These are phyloP conservation scores for Oxyruncus cristatus DNA, from an alignment of 2,113 vertebrate species.

Conservation along the genomic window DNA sequence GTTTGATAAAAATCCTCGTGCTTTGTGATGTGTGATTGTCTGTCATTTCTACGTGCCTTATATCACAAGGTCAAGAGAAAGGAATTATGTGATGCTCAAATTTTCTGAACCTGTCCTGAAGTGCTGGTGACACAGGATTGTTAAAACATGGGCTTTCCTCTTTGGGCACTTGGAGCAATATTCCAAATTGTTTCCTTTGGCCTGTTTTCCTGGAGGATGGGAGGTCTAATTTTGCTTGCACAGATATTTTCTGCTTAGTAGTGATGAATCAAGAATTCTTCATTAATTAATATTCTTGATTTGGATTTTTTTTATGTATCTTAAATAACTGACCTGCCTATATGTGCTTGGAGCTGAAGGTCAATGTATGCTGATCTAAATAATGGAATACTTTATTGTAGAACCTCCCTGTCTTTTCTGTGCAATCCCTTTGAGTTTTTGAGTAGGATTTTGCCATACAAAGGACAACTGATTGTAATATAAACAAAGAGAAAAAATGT, in stretches of 20 bases:
- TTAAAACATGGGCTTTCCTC: neutral
- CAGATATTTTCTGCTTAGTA: neutral
- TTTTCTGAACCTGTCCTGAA: neutral
- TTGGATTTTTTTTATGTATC: neutral
- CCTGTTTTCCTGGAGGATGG: neutral
- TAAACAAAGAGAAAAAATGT: neutral
- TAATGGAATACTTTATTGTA: neutral
- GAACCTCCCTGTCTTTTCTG: neutral
- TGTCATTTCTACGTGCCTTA: neutral
- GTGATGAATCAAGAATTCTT: neutral
- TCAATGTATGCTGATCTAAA: neutral
- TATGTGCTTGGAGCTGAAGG: neutral
- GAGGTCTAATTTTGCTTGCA: neutral
- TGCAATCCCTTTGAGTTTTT: neutral
- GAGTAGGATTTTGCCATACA: neutral
- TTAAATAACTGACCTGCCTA: neutral
- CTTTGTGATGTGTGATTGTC: neutral
- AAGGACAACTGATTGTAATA: neutral
- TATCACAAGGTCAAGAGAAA: neutral
- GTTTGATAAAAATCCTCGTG: neutral
- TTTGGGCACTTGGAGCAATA: neutral
- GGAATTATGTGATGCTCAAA: neutral
- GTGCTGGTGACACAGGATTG: neutral
- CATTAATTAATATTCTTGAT: neutral
- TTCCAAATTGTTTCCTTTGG: neutral